Conservation (phyloP, 2,797 vertebrate species). For the Clamator glandarius region DNA sequence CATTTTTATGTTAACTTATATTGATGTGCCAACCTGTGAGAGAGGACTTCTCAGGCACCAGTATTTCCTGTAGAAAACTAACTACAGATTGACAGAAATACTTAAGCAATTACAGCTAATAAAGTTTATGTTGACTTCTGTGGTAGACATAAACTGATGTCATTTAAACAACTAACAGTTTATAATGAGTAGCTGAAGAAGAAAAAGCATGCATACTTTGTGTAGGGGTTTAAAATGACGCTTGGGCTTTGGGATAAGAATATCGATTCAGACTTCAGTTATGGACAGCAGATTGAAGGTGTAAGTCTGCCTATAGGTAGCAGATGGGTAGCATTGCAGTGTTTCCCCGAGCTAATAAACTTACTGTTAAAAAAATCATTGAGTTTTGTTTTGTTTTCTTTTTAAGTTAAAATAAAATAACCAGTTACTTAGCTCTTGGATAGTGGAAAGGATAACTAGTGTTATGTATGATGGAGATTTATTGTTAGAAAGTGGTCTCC, state of each 20-base stretch:
- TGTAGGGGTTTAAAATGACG: background rate
- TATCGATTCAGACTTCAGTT: background rate
- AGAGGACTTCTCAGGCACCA: background rate
- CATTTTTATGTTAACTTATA: background rate
- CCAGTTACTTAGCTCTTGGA: rapidly evolving
- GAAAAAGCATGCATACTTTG: background rate
- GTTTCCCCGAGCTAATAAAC: constrained; percentile 36
- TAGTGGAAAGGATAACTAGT: background rate
- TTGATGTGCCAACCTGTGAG: background rate
- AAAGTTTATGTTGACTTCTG: background rate
- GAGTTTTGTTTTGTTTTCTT: background rate
- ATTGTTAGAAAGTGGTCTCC: background rate
- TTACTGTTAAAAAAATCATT: background rate
- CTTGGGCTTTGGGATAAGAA: background rate
- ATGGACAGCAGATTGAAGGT: background rate
- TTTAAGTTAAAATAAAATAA: background rate
- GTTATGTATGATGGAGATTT: background rate
- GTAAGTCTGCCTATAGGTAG: background rate
- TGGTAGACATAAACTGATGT: background rate
- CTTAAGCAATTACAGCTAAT: background rate
- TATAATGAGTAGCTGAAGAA: background rate
- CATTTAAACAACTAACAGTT: background rate
- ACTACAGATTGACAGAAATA: background rate
- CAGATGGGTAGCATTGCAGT: background rate
- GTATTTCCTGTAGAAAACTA: background rate